Conservation (phyloP, 2,888 invertebrate genomes). For the Epinotia demarniana region DNA sequence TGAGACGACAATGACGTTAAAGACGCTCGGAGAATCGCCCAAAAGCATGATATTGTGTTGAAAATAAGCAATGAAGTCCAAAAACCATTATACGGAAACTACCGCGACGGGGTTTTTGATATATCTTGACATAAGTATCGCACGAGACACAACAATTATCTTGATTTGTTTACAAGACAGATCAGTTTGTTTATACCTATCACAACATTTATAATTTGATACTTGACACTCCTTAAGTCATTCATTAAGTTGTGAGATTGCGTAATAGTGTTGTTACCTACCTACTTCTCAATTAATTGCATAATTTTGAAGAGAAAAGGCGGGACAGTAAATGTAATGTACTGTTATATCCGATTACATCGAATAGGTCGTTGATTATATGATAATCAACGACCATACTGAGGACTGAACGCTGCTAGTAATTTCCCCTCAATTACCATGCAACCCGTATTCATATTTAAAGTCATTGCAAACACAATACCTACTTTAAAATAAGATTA, state of each 20-base stretch:
- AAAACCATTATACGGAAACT: too few species aligned
- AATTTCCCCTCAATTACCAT: background rate
- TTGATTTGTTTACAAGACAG: slow-evolving; percentile 24
- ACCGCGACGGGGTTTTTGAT: too few species aligned
- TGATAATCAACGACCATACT: too few species aligned
- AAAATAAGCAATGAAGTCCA: too few species aligned
- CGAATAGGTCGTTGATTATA: background rate
- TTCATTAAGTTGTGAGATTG: background rate
- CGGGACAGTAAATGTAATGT: slow-evolving; percentile 36
- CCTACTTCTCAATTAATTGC: slow-evolving; percentile 11
- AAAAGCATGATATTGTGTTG: too few species aligned
- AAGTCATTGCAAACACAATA: slow-evolving; percentile 4
- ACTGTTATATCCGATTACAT: background rate
- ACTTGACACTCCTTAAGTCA: slow-evolving; percentile 25
- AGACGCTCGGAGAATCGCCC: too few species aligned
- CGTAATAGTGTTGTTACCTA: slow-evolving; percentile 22
- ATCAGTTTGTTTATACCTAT: background rate
- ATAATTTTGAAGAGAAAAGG: slow-evolving; percentile 13
- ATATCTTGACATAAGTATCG: slow-evolving; percentile 1
- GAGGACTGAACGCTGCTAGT: background rate
- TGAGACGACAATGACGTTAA: too few species aligned
- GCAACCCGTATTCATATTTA: background rate
- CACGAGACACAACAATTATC: background rate
- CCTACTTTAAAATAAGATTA: slow-evolving; percentile 49
- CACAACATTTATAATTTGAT: slow-evolving; percentile 28